phyloP scores from a whole-genome alignment of 2,113 vertebrate species.

The Datnioides undecimradiatus region DNA sequence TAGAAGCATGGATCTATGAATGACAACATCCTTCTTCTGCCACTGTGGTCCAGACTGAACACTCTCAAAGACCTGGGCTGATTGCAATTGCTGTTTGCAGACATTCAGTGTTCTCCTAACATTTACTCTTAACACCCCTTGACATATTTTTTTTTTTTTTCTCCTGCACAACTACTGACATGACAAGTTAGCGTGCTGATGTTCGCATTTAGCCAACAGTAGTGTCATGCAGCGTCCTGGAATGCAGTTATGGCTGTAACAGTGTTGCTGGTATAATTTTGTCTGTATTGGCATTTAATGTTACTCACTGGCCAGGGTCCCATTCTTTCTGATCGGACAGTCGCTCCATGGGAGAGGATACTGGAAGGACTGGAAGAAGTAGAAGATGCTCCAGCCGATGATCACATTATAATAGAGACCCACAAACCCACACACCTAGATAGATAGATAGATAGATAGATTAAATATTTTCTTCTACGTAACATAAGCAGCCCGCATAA shows the following conservation, averaged over 20 bases:
- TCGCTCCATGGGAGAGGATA: conserved; percentile 97
- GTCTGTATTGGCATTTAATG: not conserved
- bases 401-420: conserved; percentile 99
- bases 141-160: too few species aligned
- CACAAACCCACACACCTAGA: conserved; percentile 95
- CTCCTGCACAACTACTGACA: not conserved
- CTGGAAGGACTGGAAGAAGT: conserved; percentile 99
- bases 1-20: not conserved
- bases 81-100: too few species aligned
- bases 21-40: too few species aligned
- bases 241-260: too few species aligned
- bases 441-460: conserved; percentile 23
- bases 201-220: not conserved
- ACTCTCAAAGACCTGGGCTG: too few species aligned
- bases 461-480: not conserved
- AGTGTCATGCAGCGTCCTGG: too few species aligned
- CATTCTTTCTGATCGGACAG: conserved; percentile 91
- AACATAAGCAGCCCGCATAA: not conserved
- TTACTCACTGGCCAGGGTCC: conserved; percentile 88
- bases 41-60: too few species aligned
- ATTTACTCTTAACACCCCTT: too few species aligned
- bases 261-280: not conserved
- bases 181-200: not conserved
- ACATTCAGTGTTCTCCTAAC: too few species aligned
- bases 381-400: conserved; percentile 99